phyloP scores from a whole-genome alignment of 2,888 invertebrate species.

The Caradrina kadenii region DNA sequence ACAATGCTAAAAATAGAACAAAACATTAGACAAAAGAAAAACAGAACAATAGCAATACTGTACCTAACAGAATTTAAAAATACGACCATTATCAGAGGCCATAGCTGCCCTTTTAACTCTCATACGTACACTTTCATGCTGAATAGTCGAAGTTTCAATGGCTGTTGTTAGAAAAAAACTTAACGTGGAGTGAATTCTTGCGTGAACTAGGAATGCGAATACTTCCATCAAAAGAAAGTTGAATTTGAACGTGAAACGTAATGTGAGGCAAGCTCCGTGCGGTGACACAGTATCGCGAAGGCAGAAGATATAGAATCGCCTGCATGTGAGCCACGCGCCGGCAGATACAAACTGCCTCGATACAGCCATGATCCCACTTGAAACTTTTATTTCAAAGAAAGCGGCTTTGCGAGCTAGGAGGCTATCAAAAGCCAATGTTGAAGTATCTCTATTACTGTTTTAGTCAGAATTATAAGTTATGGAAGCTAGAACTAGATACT shows the following conservation, averaged over 20 bases:
- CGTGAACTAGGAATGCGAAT: conserved; percentile 76
- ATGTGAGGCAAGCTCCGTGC: conserved; percentile 45
- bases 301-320: conserved; percentile 67
- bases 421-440: conserved; percentile 67
- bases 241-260: conserved; percentile 64
- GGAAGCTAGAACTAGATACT: conserved; percentile 10
- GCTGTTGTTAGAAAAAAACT: conserved; percentile 79
- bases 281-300: conserved; percentile 60
- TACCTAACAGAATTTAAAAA: conserved; percentile 38
- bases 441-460: conserved; percentile 68
- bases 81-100: conserved; percentile 31
- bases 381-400: conserved; percentile 80
- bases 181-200: conserved; percentile 77
- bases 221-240: conserved; percentile 76
- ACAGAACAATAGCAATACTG: conserved; percentile 31
- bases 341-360: conserved; percentile 65
- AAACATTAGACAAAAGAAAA: conserved; percentile 30
- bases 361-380: conserved; percentile 73
- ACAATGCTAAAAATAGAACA: conserved; percentile 22
- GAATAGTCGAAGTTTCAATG: conserved; percentile 77
- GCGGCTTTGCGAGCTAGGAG: conserved; percentile 62
- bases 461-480: conserved; percentile 52
- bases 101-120: conserved; percentile 50
- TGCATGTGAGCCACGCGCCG: conserved; percentile 36
- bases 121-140: conserved; percentile 61